These are phyloP conservation scores for Drosophila sp. DNA, from an alignment of 1,140 invertebrate species.

Conservation along the genomic window DNA sequence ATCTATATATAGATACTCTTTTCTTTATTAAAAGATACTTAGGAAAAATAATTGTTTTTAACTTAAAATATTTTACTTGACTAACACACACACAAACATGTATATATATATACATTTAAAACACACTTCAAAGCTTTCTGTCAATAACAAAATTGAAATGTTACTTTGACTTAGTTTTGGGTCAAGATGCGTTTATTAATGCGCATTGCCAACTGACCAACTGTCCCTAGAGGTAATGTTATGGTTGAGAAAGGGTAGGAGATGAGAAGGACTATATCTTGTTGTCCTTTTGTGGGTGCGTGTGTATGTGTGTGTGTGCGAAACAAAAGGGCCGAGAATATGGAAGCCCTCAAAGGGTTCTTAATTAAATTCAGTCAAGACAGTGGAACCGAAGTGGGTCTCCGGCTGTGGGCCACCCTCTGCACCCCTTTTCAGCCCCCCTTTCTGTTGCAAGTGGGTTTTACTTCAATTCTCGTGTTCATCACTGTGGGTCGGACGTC, in stretches of 20 bases:
- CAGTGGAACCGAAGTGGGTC: constrained; percentile 48
- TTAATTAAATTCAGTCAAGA: constrained; percentile 78
- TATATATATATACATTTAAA: neutral
- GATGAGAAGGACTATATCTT: neutral
- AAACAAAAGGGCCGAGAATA: constrained; percentile 54
- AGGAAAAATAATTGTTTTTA: no score
- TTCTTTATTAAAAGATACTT: no score
- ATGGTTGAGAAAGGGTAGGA: neutral
- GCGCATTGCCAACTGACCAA: constrained; percentile 53
- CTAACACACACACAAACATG: constrained; percentile 5
- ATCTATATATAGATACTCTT: no score
- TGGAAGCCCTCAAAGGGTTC: constrained; percentile 71
- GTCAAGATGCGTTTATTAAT: constrained; percentile 42
- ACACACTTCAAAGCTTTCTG: constrained; percentile 22
- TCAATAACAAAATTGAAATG: constrained; percentile 37
- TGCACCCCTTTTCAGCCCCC: no score
- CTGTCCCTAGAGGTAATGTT: constrained; percentile 6
- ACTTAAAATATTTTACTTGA: no score
- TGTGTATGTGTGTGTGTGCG: constrained; percentile 28
- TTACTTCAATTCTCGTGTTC: constrained; percentile 42
- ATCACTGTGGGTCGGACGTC: constrained; percentile 48
- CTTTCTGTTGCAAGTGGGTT: neutral
- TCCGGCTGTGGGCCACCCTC: neutral
- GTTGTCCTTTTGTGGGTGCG: constrained; percentile 78
- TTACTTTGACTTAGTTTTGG: constrained; percentile 19